phyloP scores from a whole-genome alignment of 2,888 invertebrate genomes.

The Cheilosia scutellata region DNA sequence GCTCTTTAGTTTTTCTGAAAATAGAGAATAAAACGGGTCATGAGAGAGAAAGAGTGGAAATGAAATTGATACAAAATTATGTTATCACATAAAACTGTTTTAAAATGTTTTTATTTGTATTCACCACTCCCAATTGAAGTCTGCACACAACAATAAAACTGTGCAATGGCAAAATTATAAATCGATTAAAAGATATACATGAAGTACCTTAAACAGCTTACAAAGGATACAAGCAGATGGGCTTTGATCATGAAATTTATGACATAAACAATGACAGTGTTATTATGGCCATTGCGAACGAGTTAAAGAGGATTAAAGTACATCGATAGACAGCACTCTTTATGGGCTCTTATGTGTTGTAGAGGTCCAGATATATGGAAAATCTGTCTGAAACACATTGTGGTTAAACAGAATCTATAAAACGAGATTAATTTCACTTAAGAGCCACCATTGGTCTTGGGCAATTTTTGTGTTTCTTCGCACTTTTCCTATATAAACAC shows the following conservation, averaged over 20 bases:
- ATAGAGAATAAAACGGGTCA: slow-evolving; percentile 38
- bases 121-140: no score
- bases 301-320: background rate
- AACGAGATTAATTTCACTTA: no score
- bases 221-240: background rate
- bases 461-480: no score
- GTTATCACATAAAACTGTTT: no score
- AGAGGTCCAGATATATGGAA: background rate
- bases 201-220: background rate
- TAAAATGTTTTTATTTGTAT: no score
- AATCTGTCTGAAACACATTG: background rate
- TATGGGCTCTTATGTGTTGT: background rate
- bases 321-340: background rate
- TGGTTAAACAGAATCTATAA: no score
- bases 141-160: no score
- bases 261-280: background rate
- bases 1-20: slow-evolving; percentile 81
- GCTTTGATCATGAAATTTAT: slow-evolving; percentile 1
- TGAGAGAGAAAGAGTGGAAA: no score
- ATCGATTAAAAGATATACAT: background rate
- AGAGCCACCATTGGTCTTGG: no score
- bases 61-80: background rate
- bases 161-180: background rate
- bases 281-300: background rate
- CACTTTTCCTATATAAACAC: no score